A percentile compares a stretch with the other conserved stretches of the same genome.
phyloP scores from a whole-genome alignment of 1,140 invertebrate species.

The Venturia canescens region DNA sequence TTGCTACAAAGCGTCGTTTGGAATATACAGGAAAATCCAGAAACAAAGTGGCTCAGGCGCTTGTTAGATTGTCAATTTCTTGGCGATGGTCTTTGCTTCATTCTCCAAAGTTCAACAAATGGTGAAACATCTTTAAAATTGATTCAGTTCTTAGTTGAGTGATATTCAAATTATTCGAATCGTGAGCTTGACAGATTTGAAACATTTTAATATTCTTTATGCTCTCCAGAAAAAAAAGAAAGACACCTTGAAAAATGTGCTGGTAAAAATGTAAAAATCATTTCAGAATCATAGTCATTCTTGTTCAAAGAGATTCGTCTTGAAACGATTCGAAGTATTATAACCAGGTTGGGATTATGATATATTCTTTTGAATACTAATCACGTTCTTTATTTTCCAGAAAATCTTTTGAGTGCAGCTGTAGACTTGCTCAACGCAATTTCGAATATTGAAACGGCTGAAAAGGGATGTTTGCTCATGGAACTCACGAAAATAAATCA shows the following conservation, averaged over 20 bases:
- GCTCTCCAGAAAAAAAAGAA: too few relatives aligned
- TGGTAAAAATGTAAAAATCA: too few relatives aligned
- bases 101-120: conserved; percentile 83
- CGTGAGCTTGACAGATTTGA: too few relatives aligned
- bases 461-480: conserved; percentile 51
- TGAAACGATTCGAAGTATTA: neutral
- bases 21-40: conserved; percentile 74
- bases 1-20: conserved; percentile 79
- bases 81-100: conserved; percentile 79
- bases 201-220: too few relatives aligned
- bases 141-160: too few relatives aligned
- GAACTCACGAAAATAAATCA: conserved; percentile 57
- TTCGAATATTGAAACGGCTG: conserved; percentile 35
- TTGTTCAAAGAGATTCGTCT: too few relatives aligned
- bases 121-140: too few relatives aligned
- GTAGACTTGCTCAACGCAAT: conserved; percentile 63
- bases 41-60: conserved; percentile 75
- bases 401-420: conserved; percentile 61
- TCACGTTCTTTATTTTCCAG: conserved; percentile 58
- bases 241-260: too few relatives aligned
- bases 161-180: too few relatives aligned
- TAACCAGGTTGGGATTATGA: neutral
- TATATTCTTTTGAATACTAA: conserved; percentile 12
- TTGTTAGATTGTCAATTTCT: conserved; percentile 76
- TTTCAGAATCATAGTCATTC: too few relatives aligned